A percentile compares a stretch with the other conserved stretches of the same genome.
phyloP scores from a whole-genome alignment of 2,797 vertebrate species.

The Hyperoplus immaculatus region DNA sequence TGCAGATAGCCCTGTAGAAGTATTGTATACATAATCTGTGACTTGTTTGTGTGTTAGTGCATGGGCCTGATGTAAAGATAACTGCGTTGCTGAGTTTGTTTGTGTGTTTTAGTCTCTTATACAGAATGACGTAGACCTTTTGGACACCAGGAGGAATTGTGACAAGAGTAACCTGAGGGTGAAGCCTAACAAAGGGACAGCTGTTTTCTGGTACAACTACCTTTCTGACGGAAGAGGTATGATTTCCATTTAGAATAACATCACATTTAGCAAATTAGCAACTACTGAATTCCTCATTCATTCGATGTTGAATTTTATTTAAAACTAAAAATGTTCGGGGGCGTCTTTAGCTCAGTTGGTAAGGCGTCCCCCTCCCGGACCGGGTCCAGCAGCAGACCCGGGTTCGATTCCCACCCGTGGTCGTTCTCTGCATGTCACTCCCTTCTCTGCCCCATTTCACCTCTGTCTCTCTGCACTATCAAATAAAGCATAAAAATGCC shows the following conservation, averaged over 20 bases:
- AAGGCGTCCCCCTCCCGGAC: too few relatives aligned
- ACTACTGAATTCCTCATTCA: neutral
- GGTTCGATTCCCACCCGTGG: too few relatives aligned
- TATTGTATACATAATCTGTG: conserved; percentile 60
- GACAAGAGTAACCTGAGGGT: conserved; percentile 96
- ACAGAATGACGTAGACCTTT: conserved; percentile 94
- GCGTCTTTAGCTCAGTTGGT: too few relatives aligned
- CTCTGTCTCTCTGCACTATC: too few relatives aligned
- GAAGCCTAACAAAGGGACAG: conserved; percentile 94
- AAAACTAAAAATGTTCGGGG: neutral
- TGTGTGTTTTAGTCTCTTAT: conserved; percentile 91
- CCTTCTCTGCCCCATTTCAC: too few relatives aligned
- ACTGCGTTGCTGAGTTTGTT: conserved; percentile 27
- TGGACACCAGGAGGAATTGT: conserved; percentile 97
- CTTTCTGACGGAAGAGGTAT: conserved; percentile 96
- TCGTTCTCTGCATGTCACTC: too few relatives aligned
- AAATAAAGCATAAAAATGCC: too few relatives aligned
- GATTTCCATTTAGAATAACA: neutral
- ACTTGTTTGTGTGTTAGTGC: conserved; percentile 56
- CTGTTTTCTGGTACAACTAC: conserved; percentile 99
- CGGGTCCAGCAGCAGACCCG: too few relatives aligned
- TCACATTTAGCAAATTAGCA: neutral
- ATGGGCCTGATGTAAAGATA: conserved; percentile 1
- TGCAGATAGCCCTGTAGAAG: conserved; percentile 37
- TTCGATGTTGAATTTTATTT: neutral